These are phyloP conservation scores for Leucophenga montana DNA, from an alignment of 2,888 invertebrate genomes.

Conservation along the genomic window DNA sequence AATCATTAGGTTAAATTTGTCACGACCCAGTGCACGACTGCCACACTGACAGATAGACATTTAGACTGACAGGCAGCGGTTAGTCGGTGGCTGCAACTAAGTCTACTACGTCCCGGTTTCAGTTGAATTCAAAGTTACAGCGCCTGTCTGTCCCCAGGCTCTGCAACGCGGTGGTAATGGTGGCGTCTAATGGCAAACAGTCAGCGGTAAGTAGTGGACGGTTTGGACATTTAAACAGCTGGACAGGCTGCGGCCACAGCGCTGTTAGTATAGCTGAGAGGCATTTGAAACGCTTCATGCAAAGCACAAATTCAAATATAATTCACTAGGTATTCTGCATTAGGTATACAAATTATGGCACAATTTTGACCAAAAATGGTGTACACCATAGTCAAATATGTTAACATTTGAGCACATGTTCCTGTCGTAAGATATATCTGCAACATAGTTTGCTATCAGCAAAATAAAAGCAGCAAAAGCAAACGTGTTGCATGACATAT, in stretches of 20 bases:
- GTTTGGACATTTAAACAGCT: conserved; percentile 7
- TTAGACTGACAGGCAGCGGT: neutral
- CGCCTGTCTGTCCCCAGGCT: conserved; percentile 9
- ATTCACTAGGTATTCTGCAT: conserved; percentile 32
- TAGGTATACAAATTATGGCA: conserved; percentile 57
- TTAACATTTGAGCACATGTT: neutral
- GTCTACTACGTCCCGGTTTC: neutral
- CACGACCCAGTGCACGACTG: conserved; percentile 20
- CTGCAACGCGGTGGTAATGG: neutral
- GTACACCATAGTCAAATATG: neutral
- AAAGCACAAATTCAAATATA: neutral
- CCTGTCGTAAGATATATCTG: neutral
- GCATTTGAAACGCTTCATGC: neutral
- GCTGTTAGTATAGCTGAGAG: no score
- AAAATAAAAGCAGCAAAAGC: no score
- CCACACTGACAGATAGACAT: neutral
- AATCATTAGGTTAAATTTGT: conserved; percentile 73
- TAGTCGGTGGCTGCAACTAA: neutral
- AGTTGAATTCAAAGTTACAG: neutral
- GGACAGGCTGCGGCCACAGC: neutral
- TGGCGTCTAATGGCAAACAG: neutral
- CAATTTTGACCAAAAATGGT: conserved; percentile 61
- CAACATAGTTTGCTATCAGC: neutral
- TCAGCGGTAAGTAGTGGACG: neutral
- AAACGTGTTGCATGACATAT: neutral